Evolutionary conservation across 2,888 invertebrate species (phyloP).

Genomic region (Nasonovia ribisnigri): DNA sequence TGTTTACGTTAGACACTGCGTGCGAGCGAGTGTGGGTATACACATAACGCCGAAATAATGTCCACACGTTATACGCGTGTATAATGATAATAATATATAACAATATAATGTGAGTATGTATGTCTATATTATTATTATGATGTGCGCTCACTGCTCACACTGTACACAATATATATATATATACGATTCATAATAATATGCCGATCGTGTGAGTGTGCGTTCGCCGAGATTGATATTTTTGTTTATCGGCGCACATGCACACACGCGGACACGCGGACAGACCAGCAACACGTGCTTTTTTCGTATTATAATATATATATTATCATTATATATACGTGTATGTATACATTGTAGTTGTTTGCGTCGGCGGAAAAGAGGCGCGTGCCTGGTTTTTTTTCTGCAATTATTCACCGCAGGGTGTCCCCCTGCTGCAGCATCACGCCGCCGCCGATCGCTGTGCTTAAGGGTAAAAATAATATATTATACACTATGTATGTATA

Average conservation of each 20-base stretch:
- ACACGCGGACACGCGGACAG: not conserved
- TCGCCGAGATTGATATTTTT: conserved; percentile 42
- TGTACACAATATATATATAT: not conserved
- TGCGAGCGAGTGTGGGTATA: not conserved
- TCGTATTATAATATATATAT: not conserved
- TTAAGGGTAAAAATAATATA: not conserved
- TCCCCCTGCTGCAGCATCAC: conserved; percentile 23
- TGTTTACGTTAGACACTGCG: conserved; percentile 34
- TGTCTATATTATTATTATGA: not conserved
- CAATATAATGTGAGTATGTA: not conserved
- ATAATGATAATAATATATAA: not conserved
- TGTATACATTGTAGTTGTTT: conserved; percentile 54
- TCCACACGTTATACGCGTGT: not conserved
- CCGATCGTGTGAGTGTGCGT: not conserved
- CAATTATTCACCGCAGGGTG: conserved; percentile 63
- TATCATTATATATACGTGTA: not conserved
- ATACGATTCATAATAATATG: not conserved
- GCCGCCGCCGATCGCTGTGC: conserved; percentile 1
- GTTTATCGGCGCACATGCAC: conserved; percentile 28
- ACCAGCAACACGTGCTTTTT: conserved; percentile 54
- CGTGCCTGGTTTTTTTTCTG: conserved; percentile 54
- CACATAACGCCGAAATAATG: not conserved
- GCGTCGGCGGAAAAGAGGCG: conserved; percentile 58
- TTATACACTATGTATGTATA: not conserved
- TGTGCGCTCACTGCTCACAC: not conserved